Evolutionary conservation across 2,888 invertebrate species (phyloP).

Genomic region (Sphinx pinastri): DNA sequence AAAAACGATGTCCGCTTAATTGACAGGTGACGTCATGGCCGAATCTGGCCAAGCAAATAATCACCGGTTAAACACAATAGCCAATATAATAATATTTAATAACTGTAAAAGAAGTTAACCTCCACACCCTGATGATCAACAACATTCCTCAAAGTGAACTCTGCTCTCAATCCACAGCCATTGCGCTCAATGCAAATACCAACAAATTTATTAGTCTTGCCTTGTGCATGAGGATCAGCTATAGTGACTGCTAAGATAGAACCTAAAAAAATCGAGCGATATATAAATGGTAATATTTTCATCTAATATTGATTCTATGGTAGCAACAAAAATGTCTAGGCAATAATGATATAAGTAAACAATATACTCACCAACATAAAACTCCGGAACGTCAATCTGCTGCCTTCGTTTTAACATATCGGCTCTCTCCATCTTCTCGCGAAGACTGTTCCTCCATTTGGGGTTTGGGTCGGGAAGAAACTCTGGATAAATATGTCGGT

Average conservation of each 20-base stretch:
- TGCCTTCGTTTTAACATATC: slow-evolving; percentile 95
- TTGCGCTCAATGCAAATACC: slow-evolving; percentile 96
- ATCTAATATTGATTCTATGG: neutral
- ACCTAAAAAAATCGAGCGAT: slow-evolving; percentile 79
- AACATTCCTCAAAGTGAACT: slow-evolving; percentile 95
- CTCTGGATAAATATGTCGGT: slow-evolving; percentile 92
- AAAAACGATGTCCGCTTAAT: no score
- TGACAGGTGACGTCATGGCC: no score
- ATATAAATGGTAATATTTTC: neutral
- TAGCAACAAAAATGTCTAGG: neutral
- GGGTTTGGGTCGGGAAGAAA: slow-evolving; percentile 95
- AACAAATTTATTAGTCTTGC: slow-evolving; percentile 92
- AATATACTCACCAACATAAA: slow-evolving; percentile 93
- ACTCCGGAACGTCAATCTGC: slow-evolving; percentile 96
- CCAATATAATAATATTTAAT: no score
- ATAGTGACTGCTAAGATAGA: slow-evolving; percentile 94
- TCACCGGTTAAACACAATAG: no score
- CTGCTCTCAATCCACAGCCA: slow-evolving; percentile 92
- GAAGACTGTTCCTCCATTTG: slow-evolving; percentile 89
- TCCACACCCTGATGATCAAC: slow-evolving; percentile 94
- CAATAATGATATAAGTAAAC: neutral
- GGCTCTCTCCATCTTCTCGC: slow-evolving; percentile 94
- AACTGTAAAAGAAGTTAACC: slow-evolving; percentile 50
- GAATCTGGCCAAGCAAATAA: no score
- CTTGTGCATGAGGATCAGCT: slow-evolving; percentile 93